Evolutionary conservation across 2,888 invertebrate genomes (phyloP).

Genomic region (Aphodius granarius): DNA sequence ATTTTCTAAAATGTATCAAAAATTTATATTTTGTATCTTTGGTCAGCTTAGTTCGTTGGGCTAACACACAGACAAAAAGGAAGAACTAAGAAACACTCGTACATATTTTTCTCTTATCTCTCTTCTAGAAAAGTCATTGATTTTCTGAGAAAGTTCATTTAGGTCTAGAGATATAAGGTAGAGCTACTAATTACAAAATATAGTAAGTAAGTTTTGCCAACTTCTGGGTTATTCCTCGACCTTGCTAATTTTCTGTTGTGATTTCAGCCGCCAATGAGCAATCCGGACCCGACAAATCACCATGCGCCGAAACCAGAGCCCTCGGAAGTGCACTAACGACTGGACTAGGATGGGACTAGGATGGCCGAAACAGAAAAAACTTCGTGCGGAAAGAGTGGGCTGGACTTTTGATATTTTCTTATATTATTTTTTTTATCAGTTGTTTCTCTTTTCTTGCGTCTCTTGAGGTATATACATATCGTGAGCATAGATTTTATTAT

Average conservation of each 20-base stretch:
- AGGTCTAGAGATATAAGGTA: constrained; percentile 1
- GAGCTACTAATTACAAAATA: constrained; percentile 5
- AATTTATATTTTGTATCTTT: too few species aligned
- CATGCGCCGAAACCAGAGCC: constrained; percentile 78
- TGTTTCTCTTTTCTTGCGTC: constrained; percentile 40
- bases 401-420: constrained; percentile 34
- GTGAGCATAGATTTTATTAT: constrained; percentile 38
- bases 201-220: constrained; percentile 11
- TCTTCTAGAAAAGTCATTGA: constrained; percentile 12
- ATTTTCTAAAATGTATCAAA: too few species aligned
- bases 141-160: constrained; percentile 14
- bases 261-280: constrained; percentile 73
- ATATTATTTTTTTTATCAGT: constrained; percentile 37
- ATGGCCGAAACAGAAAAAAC: not conserved
- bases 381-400: constrained; percentile 24
- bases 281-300: constrained; percentile 82
- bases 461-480: constrained; percentile 46
- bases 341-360: constrained; percentile 23
- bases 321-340: constrained; percentile 77
- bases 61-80: too few species aligned
- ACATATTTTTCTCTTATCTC: constrained; percentile 2
- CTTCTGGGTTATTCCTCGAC: not conserved
- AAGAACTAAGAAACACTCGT: not conserved
- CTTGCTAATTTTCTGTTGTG: constrained; percentile 16
- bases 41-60: too few species aligned